These are phyloP conservation scores for Mellivora capensis DNA, from an alignment of 2,113 vertebrate genomes.

Conservation along the genomic window DNA sequence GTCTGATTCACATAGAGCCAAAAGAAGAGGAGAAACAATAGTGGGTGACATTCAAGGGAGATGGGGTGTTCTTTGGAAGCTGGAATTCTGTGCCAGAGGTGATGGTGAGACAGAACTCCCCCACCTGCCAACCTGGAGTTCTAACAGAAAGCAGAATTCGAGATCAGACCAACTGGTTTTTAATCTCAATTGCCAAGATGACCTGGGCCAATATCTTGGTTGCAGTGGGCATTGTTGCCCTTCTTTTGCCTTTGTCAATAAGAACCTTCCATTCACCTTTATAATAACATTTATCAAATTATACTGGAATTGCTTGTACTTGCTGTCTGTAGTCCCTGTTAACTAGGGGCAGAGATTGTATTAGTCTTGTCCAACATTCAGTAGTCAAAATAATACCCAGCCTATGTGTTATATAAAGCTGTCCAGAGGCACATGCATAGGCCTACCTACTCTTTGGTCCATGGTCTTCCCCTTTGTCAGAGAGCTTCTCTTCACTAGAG, in stretches of 20 bases:
- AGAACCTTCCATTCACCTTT: background rate
- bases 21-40: background rate
- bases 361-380: background rate
- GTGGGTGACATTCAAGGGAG: background rate
- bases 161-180: background rate
- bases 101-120: background rate
- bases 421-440: background rate
- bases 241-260: constrained; percentile 13
- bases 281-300: background rate
- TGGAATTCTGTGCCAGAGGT: background rate
- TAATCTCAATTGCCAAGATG: constrained; percentile 26
- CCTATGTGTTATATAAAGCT: background rate
- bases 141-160: background rate
- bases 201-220: background rate
- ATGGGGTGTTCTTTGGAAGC: background rate
- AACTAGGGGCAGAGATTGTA: background rate
- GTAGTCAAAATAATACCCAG: background rate
- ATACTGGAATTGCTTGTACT: background rate
- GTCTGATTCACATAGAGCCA: background rate
- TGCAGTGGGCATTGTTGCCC: background rate
- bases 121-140: background rate
- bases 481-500: background rate
- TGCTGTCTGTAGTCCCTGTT: background rate
- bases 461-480: background rate
- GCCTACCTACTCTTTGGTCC: background rate